Base-by-base conservation (phyloP, 2,797 vertebrate species). In the Cetoscarus ocellatus region DNA sequence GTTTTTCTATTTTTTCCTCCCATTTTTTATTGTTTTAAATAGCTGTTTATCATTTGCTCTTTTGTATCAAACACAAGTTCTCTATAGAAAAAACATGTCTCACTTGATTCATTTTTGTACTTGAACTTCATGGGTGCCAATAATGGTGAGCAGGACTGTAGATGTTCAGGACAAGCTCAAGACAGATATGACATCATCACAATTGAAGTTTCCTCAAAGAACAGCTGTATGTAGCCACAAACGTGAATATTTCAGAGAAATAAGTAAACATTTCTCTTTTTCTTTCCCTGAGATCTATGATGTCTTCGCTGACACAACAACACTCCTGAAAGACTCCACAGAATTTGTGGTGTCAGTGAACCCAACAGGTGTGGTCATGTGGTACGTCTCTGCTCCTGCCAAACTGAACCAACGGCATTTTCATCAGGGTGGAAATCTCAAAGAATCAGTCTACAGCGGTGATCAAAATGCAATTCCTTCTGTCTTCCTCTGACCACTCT, bases 351-450 rank as follows among this genome's bases (percentile, higher is more conserved):
- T 98, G 36, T 70, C 93, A 1, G 88, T 99, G 82, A 97, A 98
- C 85, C 97, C 97, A 14, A 93, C 95, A 0, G 98, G 98, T 1
- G 97, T 97, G 68, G 96, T 98, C 79, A 97, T 98, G 97, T 98
- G 96, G 96, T 96, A 96, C 10, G 70, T 98, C 64, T 86, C 88
- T 3, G 93, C 96, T 0, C 61, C 36, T 1, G 44, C 13, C 0
- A 76, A 75, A 56, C n/a, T 10, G 3, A 53, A 50, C 60, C 12
- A 38, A 7, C 79, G 38, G 1, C 70, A 43, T 0, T 69, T 86
- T 60, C 70, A 45, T 15, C 70, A 15, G 18, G 44, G 38, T 0
- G 74, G 44, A 6, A 63, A 56, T 44, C 49, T 35, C 17, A 55
- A 2, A 3, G 54, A 57, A n/a, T 36, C 53, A 0, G 39, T n/a